Base-by-base conservation (phyloP, 2,888 invertebrate species). In the Troilus luridus region DNA sequence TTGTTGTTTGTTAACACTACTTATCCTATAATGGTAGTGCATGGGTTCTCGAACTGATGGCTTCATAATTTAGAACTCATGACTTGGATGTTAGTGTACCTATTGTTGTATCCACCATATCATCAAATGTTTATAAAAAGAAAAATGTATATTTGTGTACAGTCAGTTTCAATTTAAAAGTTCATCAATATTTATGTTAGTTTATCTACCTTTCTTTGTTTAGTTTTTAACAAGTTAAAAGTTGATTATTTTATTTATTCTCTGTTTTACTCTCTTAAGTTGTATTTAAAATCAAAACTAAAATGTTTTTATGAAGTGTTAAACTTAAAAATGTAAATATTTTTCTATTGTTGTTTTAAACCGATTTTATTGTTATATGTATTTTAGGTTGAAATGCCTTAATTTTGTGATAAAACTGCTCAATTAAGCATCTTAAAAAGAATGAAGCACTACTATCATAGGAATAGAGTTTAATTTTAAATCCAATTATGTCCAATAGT, bases 1-100 rank as follows among this genome's bases (percentile, higher is more conserved):
- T 90, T 90, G 90, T 90, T 72, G 56, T 60, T 60, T 56, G 56
- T 58, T 72, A 24, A 90, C 24, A 54, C 90, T 90, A 90, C 90
- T 85, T 90, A 90, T 90, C 90, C 90, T 90, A 90, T 90, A 41
- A 88, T 88, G 88, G 90, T 90, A 90, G 90, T 90, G 90, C 90
- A 88, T 60, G 58, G 88, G 64, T 88, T 62, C 88, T 24, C 7
- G 64, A 88, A 88, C 60, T 88, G 88, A 85, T 56, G 56, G 85
- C 85, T 56, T 85, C 56, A 58, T 85, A 56, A 85, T 85, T 56
- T 41, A 77, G 72, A 41, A 77, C 72, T 77, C 72, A 77, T 77
- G 72, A 77, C 41, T 77, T 19, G 72, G 72, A 27, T 85, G 85
- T 85, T 85, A 85, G 56, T n/a, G 41, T 85, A 56, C 11, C 54